Conservation (phyloP, 2,797 vertebrate genomes). For the Manis pentadactyla region DNA sequence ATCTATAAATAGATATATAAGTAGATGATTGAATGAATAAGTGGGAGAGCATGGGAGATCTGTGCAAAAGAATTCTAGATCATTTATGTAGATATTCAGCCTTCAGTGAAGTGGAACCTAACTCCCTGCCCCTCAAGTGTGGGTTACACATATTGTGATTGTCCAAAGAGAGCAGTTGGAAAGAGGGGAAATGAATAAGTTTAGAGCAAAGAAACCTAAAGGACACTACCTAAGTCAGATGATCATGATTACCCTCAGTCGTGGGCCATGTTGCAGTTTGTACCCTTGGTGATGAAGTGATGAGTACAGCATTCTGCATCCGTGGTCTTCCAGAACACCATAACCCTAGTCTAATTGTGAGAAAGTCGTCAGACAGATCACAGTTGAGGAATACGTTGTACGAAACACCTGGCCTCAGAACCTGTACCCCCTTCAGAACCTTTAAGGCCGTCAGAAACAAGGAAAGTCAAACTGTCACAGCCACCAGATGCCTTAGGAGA, state of each 20-base stretch:
- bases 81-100: not conserved
- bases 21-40: not conserved
- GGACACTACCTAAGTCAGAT: not conserved
- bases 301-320: not conserved
- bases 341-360: not conserved
- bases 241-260: not conserved
- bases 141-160: accelerated
- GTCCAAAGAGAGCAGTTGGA: not conserved
- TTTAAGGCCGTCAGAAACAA: not conserved
- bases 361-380: not conserved
- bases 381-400: not conserved
- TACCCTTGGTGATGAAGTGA: too few species aligned
- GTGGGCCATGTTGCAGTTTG: not conserved
- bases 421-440: not conserved
- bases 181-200: not conserved
- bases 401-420: not conserved
- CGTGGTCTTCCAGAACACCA: not conserved
- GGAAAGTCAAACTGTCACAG: not conserved
- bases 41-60: not conserved
- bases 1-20: not conserved
- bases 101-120: not conserved
- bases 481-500: not conserved
- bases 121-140: not conserved
- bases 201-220: not conserved
- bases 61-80: not conserved